Base-by-base conservation (phyloP, 1,140 invertebrate genomes). In the Cheumatopsyche charites region DNA sequence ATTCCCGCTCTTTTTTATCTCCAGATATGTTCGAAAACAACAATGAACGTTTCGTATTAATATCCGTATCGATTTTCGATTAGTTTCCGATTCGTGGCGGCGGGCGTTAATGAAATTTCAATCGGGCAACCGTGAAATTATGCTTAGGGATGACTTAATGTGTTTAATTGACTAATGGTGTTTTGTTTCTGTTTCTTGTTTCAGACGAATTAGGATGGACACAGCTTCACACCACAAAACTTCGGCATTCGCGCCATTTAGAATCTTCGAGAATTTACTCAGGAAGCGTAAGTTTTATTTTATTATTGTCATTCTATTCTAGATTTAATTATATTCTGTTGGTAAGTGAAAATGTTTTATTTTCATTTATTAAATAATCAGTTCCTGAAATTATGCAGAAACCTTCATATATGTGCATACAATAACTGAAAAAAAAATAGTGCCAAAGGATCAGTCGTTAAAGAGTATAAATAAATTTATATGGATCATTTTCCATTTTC, bases 231-330 rank as follows among this genome's bases (percentile, higher is more conserved):
- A 41, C 55, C 19, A 49, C 67, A 23, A 70, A 45, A 70, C 23
- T 70, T 19, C 13, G 67, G 11, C 67, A 70, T 23, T 70, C 67
- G 4, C 21, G 67, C 2, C 67, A 70, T 43, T 70, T 25, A 62
- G 43, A 62, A 1, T 21, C 52, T 55, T 26, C 55, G 25, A 2
- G 21, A 4, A 1, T 23, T 23, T 25, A 41, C 17, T 58, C 66
- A 7, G 36, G 58, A 45, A 36, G 5, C 42, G 58, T 62, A 61
- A 70, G 67, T 70, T 41, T 58, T 23, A 62, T 55, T 9, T 4
- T 9, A 23, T 55, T 47, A n/a, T 7, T 47, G 2, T 13, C 5
- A 42, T 6, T 42, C 12, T 42, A 42, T 42, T 6, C 12, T 42
- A 42, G 5, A 42, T 6, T 42, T 42, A 42, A 42, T 6, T 6